Percentiles rank a stretch among this genome's conserved stretches.
phyloP scores from a whole-genome alignment of 37 sponge, comb jelly and placozoan genomes.

The Halisarca cf. caerulea region DNA sequence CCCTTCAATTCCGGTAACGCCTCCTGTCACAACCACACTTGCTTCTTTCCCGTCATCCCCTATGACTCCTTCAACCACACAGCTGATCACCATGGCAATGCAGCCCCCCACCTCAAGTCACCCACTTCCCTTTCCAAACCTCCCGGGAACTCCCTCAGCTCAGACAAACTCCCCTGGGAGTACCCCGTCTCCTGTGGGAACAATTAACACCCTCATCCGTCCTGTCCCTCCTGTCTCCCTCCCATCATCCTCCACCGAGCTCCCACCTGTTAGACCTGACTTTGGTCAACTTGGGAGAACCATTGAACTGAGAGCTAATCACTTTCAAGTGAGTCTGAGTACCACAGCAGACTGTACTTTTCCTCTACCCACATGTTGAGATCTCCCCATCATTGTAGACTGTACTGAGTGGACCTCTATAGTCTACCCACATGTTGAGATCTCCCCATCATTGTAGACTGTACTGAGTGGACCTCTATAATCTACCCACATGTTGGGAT shows the following conservation, averaged over 20 bases:
- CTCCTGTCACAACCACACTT: too few species aligned
- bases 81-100: not conserved
- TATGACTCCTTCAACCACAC: not conserved
- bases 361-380: too few species aligned
- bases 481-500: too few species aligned
- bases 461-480: too few species aligned
- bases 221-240: not conserved
- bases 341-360: not conserved
- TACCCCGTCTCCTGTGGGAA: not conserved
- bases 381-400: too few species aligned
- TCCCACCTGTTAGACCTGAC: slow-evolving; percentile 76
- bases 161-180: not conserved
- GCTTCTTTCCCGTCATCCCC: not conserved
- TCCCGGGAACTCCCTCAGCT: not conserved
- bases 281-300: slow-evolving; percentile 72
- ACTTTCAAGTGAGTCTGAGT: slow-evolving; percentile 70
- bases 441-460: too few species aligned
- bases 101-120: not conserved
- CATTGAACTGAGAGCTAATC: slow-evolving; percentile 78
- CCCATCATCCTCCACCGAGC: not conserved
- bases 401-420: too few species aligned
- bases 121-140: not conserved
- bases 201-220: not conserved
- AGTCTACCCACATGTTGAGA: too few species aligned
- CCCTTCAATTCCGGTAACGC: too few species aligned